phyloP scores from a whole-genome alignment of 1,140 invertebrate species.

The Cydia fagiglandana region DNA sequence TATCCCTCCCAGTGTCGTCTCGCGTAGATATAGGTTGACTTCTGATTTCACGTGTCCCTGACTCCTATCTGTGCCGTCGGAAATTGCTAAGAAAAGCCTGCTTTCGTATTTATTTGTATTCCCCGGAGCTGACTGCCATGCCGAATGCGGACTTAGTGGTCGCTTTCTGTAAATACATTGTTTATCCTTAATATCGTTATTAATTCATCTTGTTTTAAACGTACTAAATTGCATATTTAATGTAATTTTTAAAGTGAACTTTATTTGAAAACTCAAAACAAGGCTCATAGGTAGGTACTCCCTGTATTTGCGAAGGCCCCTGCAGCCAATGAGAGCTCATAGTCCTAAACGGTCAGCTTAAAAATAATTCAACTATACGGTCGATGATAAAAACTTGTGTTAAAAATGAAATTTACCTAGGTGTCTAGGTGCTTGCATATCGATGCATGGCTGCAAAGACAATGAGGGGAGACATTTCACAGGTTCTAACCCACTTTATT shows the following conservation, averaged over 20 bases:
- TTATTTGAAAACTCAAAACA: no score
- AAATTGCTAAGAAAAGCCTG: slow-evolving; percentile 66
- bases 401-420: no score
- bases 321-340: no score
- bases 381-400: no score
- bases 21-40: slow-evolving; percentile 63
- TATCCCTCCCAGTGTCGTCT: slow-evolving; percentile 43
- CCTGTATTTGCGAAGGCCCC: no score
- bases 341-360: no score
- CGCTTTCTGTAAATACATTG: slow-evolving; percentile 39
- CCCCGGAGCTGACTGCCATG: slow-evolving; percentile 37
- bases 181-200: slow-evolving; percentile 19
- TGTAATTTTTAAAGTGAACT: not conserved
- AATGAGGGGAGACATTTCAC: no score
- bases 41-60: slow-evolving; percentile 72
- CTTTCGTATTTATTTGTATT: slow-evolving; percentile 71
- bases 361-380: no score
- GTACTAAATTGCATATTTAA: not conserved
- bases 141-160: slow-evolving; percentile 39
- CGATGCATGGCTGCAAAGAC: no score
- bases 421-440: no score
- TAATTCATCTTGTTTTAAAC: not conserved
- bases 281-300: no score
- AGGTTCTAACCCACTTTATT: no score
- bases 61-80: slow-evolving; percentile 58